These are phyloP conservation scores for Arvicanthis niloticus DNA, from an alignment of 2,113 vertebrate genomes.

Conservation along the genomic window DNA sequence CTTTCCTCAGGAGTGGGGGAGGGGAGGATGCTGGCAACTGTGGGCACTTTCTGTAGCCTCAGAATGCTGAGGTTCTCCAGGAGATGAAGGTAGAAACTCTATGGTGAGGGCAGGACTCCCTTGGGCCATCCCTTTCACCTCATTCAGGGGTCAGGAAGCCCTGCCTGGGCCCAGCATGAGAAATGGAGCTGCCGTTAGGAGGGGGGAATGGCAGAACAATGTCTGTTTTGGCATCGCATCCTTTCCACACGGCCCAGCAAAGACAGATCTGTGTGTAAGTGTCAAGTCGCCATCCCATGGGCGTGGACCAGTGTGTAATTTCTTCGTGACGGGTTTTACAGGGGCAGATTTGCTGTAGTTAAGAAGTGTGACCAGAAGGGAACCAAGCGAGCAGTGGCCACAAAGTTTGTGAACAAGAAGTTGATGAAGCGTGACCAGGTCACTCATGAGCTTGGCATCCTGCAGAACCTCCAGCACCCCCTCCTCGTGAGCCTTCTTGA, in stretches of 20 bases:
- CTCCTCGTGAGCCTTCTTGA: slow-evolving; percentile 94
- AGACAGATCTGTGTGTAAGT: background rate
- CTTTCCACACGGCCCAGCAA: fast-evolving
- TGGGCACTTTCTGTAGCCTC: fast-evolving
- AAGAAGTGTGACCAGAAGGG: slow-evolving; percentile 96
- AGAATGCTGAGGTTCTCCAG: fast-evolving
- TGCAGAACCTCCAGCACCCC: slow-evolving; percentile 96
- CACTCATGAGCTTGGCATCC: slow-evolving; percentile 95
- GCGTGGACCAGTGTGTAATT: fast-evolving
- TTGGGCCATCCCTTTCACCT: fast-evolving
- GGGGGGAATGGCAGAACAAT: fast-evolving
- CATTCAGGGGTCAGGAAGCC: background rate
- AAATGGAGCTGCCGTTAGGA: background rate
- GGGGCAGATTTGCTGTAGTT: slow-evolving; percentile 98
- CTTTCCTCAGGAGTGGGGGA: fast-evolving
- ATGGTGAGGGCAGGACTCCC: background rate
- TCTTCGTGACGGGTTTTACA: slow-evolving; percentile 70
- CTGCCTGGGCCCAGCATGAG: background rate
- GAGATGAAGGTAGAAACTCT: fast-evolving
- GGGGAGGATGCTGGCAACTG: fast-evolving
- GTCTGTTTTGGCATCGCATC: fast-evolving
- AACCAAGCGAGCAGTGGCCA: slow-evolving; percentile 93
- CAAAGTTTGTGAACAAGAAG: slow-evolving; percentile 98
- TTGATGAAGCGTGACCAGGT: slow-evolving; percentile 97
- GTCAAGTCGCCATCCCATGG: fast-evolving